Base-by-base conservation (phyloP, 1,140 invertebrate species). In the Littorina saxatilis region DNA sequence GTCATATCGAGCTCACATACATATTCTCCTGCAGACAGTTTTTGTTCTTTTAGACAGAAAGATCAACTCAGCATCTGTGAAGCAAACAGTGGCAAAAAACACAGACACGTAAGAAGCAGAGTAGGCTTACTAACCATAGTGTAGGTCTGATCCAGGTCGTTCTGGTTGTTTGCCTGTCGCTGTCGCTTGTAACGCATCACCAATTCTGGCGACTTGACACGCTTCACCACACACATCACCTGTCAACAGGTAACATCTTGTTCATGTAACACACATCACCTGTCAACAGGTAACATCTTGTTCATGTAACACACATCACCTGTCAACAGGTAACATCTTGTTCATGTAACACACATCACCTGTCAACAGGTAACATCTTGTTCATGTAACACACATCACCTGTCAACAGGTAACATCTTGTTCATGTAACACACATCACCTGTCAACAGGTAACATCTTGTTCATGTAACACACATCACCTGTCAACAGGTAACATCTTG, bases 181-280 rank as follows among this genome's bases (percentile, higher is more conserved):
- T 76, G 82, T 23, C 84, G 81, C 39, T 87, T 86, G 80, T 85
- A 81, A 29, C 80, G 80, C 66, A 84, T 79, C n/a, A 83, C 80
- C 47, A 63, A 82, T 0, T 63, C 80, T 15, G 61, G 72, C 13
- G 76, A 61, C 75, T 87, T 89, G 13, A 84, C 84, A 32, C 87
- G 40, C 43, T 87, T 89, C 78, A 90, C 82, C 17, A 88, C 85
- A 50, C 77, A 87, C 52, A 87, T 87, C 55, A 90, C 84, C 88
- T 90, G 79, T 0, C 82, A 68, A 70, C 58, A 61, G 4, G 58
- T 23, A 29, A 9, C 43, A 47, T n/a, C 43, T 47, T 47, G 43
- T 47, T 17, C 5, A n/a, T n/a, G n/a, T n/a, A n/a, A n/a, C n/a
- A 47, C 74, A 86, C 43, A 87, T 87, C 47, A 89, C 83, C 88